Evolutionary conservation across 2,113 vertebrate genomes (phyloP), one percentile per base, ranked within the genome.

Genomic region (Sinocyclocheilus maitianheensis): DNA sequence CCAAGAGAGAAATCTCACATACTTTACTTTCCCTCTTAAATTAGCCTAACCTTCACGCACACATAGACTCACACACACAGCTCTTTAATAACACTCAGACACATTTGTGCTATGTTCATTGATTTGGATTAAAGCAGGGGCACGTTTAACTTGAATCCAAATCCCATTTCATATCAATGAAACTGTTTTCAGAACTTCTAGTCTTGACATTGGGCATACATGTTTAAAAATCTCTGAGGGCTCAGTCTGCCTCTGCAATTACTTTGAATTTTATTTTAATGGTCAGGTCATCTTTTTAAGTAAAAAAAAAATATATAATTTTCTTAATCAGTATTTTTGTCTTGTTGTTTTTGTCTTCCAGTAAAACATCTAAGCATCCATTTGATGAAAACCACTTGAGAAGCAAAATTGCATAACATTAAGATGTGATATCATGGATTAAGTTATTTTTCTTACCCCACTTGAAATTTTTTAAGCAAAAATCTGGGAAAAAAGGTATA

Each of bases 11-110:
- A 85, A 67, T 87, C 83, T 83, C 76, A 55, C 20, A 85, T 22
- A 67, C 84, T 79, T 34, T 26, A 55, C n/a, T 72, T 53, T 37
- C 65, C 37, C 62, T 71, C 69, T 71, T 86, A 84, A 86, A 86
- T 84, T 71, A 87, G 65, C 78, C 55, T 71, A 72, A 20, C 40
- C 71, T 86, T 83, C 43, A 80, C 24, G 75, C 34, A 85, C 34
- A 79, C 30, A 85, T 26, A 84, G 71, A 71, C 77, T 74, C 16
- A 60, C 86, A 72, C 77, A 83, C 78, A 78, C 22, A 86, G 37
- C 69, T 8, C 69, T 69, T 69, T 82, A 82, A 71, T 53, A 67
- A 81, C 81, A 69, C 60, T 48, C 84, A 55, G 40, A 80, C n/a
- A 14, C 34, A 63, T 62, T 24, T 3, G 12, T 14, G 4, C 77